Conservation (phyloP, 2,797 vertebrate genomes). For the Carcharodon carcharias region DNA sequence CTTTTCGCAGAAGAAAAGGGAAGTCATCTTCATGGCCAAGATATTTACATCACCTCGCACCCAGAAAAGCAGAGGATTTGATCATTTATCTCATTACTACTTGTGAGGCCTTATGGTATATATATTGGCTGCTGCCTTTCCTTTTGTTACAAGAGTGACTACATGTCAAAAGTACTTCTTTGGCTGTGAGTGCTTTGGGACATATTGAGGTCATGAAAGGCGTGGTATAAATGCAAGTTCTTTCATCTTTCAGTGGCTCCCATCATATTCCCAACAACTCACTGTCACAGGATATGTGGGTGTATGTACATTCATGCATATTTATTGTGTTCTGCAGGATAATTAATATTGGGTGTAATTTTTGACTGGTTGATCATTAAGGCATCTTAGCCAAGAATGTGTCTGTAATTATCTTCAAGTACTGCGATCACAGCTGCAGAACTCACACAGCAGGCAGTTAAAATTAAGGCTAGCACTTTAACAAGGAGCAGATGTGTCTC, state of each 20-base stretch:
- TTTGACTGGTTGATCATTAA: neutral
- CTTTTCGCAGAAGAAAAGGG: neutral
- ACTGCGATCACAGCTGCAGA: neutral
- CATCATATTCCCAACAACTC: neutral
- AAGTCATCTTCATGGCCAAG: neutral
- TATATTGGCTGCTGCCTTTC: neutral
- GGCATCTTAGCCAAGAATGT: neutral
- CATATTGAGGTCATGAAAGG: neutral
- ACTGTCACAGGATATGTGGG: neutral
- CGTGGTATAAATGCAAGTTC: neutral
- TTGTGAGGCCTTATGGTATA: neutral
- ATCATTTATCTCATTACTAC: neutral
- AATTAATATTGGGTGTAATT: neutral
- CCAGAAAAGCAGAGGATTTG: neutral
- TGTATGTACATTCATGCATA: neutral
- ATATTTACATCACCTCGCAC: neutral
- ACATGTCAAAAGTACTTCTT: neutral
- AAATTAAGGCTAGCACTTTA: neutral
- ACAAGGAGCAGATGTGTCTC: neutral
- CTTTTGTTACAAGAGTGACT: neutral
- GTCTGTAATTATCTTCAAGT: neutral
- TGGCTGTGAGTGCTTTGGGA: neutral
- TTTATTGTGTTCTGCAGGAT: neutral
- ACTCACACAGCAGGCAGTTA: neutral
- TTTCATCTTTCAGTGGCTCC: neutral